Percentiles rank a stretch among this genome's conserved stretches.
phyloP scores from a whole-genome alignment of 2,888 invertebrate genomes.

The Drosophila aldrichi region DNA sequence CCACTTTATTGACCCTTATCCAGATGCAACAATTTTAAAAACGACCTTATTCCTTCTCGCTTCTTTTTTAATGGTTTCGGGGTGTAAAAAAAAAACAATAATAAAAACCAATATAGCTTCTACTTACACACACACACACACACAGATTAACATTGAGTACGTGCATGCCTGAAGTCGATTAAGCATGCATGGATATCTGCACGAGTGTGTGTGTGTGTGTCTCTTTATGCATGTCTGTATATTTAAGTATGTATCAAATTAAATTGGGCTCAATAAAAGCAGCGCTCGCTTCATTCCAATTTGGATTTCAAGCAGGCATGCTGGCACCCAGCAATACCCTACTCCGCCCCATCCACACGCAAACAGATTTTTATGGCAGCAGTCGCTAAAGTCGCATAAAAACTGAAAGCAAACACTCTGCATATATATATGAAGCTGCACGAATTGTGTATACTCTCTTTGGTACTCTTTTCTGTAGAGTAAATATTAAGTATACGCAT shows the following conservation, averaged over 20 bases:
- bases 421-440: no score
- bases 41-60: background rate
- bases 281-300: constrained; percentile 31
- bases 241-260: constrained; percentile 33
- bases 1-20: background rate
- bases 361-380: constrained; percentile 26
- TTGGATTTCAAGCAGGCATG: constrained; percentile 24
- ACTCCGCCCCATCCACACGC: background rate
- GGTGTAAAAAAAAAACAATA: constrained; percentile 5
- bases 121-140: background rate
- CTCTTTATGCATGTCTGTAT: background rate
- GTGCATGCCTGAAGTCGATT: constrained; percentile 12
- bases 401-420: background rate
- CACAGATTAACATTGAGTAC: constrained; percentile 22
- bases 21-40: constrained; percentile 1
- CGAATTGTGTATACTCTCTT: constrained; percentile 4
- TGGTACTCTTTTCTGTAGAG: no score
- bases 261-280: constrained; percentile 63
- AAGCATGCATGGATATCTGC: constrained; percentile 4
- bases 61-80: constrained; percentile 5
- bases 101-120: constrained; percentile 12
- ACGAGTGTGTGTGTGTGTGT: background rate
- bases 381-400: constrained; percentile 30
- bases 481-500: background rate
- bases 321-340: constrained; percentile 12